These are phyloP conservation scores for Geophilus truncorum DNA, from an alignment of 2,888 invertebrate species.

Conservation along the genomic window DNA sequence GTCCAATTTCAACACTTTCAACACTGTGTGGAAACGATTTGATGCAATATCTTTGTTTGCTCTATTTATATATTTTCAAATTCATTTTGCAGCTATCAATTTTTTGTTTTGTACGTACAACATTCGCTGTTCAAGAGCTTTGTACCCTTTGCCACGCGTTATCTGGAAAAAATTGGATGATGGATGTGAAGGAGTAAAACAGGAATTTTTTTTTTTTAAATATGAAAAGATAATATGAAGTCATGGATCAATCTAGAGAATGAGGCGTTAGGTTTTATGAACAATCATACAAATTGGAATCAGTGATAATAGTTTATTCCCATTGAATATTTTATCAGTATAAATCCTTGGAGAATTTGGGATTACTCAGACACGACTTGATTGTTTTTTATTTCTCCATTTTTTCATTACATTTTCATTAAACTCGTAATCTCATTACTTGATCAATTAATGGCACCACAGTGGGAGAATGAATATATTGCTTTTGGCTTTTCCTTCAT, in stretches of 20 bases:
- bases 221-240: background rate
- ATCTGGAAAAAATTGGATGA: background rate
- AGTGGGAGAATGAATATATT: background rate
- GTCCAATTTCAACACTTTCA: constrained; percentile 11
- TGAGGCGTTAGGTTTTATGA: background rate
- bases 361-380: background rate
- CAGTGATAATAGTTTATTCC: background rate
- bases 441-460: background rate
- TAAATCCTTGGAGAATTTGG: background rate
- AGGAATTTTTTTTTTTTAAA: background rate
- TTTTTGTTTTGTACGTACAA: no score
- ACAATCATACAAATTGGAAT: background rate
- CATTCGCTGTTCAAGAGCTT: no score
- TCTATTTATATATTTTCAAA: background rate
- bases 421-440: background rate
- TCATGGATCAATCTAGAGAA: background rate
- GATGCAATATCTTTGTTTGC: background rate
- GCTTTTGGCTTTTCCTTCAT: background rate
- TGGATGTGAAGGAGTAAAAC: background rate
- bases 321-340: background rate
- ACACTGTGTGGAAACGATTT: background rate
- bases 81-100: no score
- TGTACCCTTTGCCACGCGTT: no score
- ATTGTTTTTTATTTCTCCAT: background rate
- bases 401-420: background rate